Evolutionary conservation across 1,140 invertebrate species (phyloP).

Genomic region (Drosophila guanche): DNA sequence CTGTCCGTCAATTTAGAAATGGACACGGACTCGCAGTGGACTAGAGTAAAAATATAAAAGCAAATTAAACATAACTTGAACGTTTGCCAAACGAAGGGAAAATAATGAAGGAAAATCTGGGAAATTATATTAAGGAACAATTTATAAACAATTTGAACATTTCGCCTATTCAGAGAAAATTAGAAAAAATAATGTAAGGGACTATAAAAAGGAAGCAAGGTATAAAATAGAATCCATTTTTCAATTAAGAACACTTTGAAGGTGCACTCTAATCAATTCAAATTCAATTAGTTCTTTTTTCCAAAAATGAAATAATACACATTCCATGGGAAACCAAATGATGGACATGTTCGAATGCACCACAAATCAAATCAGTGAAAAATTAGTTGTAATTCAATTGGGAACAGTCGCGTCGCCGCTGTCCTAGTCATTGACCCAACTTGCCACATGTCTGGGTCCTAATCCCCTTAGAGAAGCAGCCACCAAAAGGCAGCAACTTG

Average conservation of each 20-base stretch:
- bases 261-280: conserved; percentile 22
- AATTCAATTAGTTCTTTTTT: conserved; percentile 51
- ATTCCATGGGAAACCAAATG: neutral
- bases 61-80: too few species aligned
- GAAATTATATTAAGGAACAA: too few species aligned
- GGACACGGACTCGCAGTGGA: too few species aligned
- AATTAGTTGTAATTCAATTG: conserved; percentile 82
- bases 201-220: too few species aligned
- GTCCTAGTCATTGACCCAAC: conserved; percentile 5
- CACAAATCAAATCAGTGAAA: conserved; percentile 68
- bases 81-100: too few species aligned
- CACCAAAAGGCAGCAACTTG: conserved; percentile 49
- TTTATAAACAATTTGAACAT: too few species aligned
- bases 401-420: conserved; percentile 23
- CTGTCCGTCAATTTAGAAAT: neutral
- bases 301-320: conserved; percentile 2
- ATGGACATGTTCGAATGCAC: conserved; percentile 16
- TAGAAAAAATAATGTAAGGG: too few species aligned
- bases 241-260: too few species aligned
- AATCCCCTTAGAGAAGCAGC: conserved; percentile 64
- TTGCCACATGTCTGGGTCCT: conserved; percentile 50
- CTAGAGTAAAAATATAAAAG: too few species aligned
- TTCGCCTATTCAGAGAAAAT: too few species aligned
- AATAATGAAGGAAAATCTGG: too few species aligned
- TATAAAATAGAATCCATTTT: too few species aligned